Base-by-base conservation (phyloP, 2,113 vertebrate genomes). In the Cavia porcellus region DNA sequence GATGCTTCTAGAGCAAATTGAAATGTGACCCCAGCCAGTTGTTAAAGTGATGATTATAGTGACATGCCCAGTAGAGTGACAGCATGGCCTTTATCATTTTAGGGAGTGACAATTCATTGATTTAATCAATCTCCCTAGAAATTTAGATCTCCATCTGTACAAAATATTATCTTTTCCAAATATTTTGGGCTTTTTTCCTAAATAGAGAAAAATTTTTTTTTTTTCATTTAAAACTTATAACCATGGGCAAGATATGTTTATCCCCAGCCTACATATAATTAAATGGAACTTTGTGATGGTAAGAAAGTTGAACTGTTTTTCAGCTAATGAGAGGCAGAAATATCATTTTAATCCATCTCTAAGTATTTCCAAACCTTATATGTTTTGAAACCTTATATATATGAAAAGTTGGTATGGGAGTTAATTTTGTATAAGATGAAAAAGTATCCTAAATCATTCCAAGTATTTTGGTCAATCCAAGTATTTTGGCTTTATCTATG, bases 11-110 rank as follows among this genome's bases (percentile, higher is more conserved):
- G 3, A 95, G 30, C 45, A 94, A 94, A 96, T 81, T 79, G 50
- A 94, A 97, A 89, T 95, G 83, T 93, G 86, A 89, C 74, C 83
- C 85, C 62, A 92, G 68, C 75, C 72, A 17, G 89, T 86, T 86
- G 92, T 86, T 86, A 68, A 72, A 9, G 50, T 83, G 57, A 75
- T 74, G 64, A 50, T 86, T 74, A 64, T 7, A 75, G 28, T 93
- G 45, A 50, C 59, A 90, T 59, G 52, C 52, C 72, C 50, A 87
- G 74, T 30, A 62, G 83, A 86, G 59, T 83, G 87, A 82, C 79
- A 92, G 32, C 52, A 68, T 38, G 32, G n/a, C 45, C 38, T 95
- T 93, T 70, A 57, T 92, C 64, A 35, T 95, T 80, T 42, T 32
- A 0, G 6, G 24, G 35, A 91, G 11, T 86, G 7, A 95, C 15